Percentiles rank a stretch among this genome's conserved stretches.
phyloP scores from a whole-genome alignment of 2,888 invertebrate species.

The Mylabris sibirica region DNA sequence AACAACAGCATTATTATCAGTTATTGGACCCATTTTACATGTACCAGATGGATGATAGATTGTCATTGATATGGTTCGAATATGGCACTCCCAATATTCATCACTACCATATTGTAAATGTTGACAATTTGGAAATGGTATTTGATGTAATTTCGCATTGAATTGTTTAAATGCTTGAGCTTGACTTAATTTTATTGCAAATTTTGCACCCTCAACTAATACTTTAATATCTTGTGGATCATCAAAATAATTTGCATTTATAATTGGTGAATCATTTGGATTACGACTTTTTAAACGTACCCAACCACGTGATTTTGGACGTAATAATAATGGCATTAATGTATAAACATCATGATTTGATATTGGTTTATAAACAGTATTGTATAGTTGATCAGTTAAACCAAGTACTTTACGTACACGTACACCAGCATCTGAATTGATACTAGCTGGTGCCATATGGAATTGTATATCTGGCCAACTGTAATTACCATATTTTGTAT shows the following conservation, averaged over 20 bases:
- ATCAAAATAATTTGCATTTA: constrained; percentile 92
- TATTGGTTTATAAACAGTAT: constrained; percentile 81
- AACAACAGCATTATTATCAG: constrained; percentile 64
- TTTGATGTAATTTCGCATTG: constrained; percentile 76
- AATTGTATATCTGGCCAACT: constrained; percentile 91
- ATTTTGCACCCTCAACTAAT: constrained; percentile 84
- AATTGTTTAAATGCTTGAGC: constrained; percentile 82
- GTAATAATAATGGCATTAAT: constrained; percentile 82
- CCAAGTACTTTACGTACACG: constrained; percentile 80
- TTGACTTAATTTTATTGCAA: constrained; percentile 76
- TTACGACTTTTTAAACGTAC: constrained; percentile 79
- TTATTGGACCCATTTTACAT: constrained; percentile 63
- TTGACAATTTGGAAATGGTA: constrained; percentile 76
- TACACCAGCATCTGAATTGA: constrained; percentile 77
- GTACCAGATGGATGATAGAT: constrained; percentile 62
- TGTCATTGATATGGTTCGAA: constrained; percentile 70
- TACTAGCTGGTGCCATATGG: constrained; percentile 91
- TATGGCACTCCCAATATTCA: constrained; percentile 68
- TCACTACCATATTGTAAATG: constrained; percentile 54
- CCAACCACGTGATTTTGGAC: constrained; percentile 82
- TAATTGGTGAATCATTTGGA: constrained; percentile 86
- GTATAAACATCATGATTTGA: constrained; percentile 83
- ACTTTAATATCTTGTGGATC: constrained; percentile 79
- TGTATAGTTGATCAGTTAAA: constrained; percentile 80
- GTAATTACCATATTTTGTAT: constrained; percentile 82